A percentile compares a stretch with the other conserved stretches of the same genome.
These are phyloP conservation scores for Struthidea cinerea DNA, from an alignment of 2,113 vertebrate genomes.

Conservation along the genomic window DNA sequence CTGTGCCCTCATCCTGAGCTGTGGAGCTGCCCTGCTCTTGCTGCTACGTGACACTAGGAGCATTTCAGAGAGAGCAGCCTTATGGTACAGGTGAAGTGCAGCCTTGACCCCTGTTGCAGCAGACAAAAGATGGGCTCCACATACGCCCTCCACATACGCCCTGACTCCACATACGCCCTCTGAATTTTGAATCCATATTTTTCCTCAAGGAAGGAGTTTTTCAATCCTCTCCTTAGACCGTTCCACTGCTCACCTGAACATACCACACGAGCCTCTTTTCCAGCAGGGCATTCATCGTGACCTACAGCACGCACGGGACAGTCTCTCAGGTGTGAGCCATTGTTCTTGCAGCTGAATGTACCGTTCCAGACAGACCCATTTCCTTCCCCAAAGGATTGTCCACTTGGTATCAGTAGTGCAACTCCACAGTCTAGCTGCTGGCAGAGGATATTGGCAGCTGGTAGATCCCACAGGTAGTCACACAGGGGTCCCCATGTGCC, in stretches of 20 bases:
- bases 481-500: constrained; percentile 56
- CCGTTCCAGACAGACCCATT: constrained; percentile 17
- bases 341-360: constrained; percentile 48
- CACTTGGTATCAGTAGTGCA: neutral
- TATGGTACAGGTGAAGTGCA: neutral
- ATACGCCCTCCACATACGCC: neutral
- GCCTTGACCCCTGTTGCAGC: neutral
- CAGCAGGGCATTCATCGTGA: constrained; percentile 19
- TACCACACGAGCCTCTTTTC: neutral
- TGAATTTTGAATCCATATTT: neutral
- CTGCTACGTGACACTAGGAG: neutral
- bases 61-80: neutral
- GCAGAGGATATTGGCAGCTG: constrained; percentile 47
- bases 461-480: constrained; percentile 47
- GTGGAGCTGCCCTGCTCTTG: neutral
- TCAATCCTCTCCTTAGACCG: neutral
- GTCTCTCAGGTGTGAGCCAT: neutral
- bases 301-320: neutral
- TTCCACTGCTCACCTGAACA: constrained; percentile 42
- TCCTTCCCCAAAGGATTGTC: constrained; percentile 3
- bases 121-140: neutral
- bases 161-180: neutral
- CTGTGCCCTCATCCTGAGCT: neutral
- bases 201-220: neutral
- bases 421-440: constrained; percentile 61